Conservation (phyloP, 1,140 invertebrate species). For the Teleopsis dalmanni region DNA sequence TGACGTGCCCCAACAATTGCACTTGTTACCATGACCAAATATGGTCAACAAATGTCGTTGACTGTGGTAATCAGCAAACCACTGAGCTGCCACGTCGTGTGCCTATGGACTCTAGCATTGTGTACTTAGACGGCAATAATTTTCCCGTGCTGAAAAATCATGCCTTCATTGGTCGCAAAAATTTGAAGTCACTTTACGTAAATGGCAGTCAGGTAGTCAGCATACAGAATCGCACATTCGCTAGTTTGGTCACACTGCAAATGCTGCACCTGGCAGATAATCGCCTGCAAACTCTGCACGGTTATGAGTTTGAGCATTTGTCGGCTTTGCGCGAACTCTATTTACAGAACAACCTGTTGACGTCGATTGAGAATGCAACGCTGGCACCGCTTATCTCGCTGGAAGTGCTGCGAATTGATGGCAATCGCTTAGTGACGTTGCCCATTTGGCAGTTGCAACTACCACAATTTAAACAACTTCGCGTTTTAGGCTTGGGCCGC, state of each 20-base stretch:
- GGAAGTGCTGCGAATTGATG: slow-evolving; percentile 73
- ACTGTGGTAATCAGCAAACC: slow-evolving; percentile 72
- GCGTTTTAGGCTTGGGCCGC: slow-evolving; percentile 63
- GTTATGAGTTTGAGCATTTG: slow-evolving; percentile 84
- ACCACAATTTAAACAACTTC: slow-evolving; percentile 49
- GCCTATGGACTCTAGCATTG: slow-evolving; percentile 89
- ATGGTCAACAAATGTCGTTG: slow-evolving; percentile 87
- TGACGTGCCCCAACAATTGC: slow-evolving; percentile 87
- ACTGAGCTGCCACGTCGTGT: slow-evolving; percentile 72
- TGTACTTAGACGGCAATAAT: slow-evolving; percentile 85
- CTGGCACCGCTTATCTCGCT: slow-evolving; percentile 68
- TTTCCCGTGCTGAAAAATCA: slow-evolving; percentile 78
- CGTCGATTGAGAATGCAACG: slow-evolving; percentile 71
- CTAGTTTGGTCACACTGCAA: slow-evolving; percentile 73
- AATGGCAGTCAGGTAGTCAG: slow-evolving; percentile 77
- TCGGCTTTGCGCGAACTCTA: slow-evolving; percentile 73
- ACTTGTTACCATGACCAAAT: slow-evolving; percentile 87
- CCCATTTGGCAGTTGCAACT: slow-evolving; percentile 72
- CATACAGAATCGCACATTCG: slow-evolving; percentile 88
- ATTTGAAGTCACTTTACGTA: slow-evolving; percentile 75
- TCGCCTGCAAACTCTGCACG: slow-evolving; percentile 66
- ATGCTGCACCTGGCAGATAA: slow-evolving; percentile 82
- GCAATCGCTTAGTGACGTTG: slow-evolving; percentile 73
- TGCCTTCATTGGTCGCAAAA: slow-evolving; percentile 85
- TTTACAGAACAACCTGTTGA: slow-evolving; percentile 77